These are phyloP conservation scores for Otolemur crassicaudatus DNA, from an alignment of 2,797 vertebrate species.

Conservation along the genomic window DNA sequence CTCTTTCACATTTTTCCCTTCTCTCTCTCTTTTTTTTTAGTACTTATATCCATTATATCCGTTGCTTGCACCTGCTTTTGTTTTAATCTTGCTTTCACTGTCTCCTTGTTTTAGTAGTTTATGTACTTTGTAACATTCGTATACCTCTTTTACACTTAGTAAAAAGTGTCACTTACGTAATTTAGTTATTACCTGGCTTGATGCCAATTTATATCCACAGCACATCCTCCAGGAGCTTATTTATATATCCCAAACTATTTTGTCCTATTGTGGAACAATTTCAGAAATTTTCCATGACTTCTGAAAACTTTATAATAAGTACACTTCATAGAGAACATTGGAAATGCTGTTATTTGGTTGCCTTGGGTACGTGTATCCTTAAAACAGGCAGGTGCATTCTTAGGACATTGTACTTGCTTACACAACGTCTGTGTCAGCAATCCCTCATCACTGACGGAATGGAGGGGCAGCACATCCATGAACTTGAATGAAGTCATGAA, in stretches of 20 bases:
- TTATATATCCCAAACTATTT: not conserved
- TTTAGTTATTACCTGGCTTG: conserved; percentile 2
- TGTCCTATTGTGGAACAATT: not conserved
- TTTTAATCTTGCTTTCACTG: conserved; percentile 34
- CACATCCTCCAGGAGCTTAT: not conserved
- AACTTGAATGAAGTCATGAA: conserved; percentile 11
- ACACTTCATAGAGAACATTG: not conserved
- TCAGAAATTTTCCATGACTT: conserved; percentile 28
- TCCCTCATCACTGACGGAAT: not conserved
- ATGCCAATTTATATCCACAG: not conserved
- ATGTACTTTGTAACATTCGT: not conserved
- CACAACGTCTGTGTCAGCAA: not conserved
- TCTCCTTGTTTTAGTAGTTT: conserved; percentile 3
- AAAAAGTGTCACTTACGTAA: conserved; percentile 29
- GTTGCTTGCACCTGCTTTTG: conserved; percentile 19
- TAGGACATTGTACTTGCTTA: not conserved
- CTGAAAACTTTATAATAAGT: conserved; percentile 11
- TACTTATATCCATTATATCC: not conserved
- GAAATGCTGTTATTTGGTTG: not conserved
- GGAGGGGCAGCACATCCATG: not conserved
- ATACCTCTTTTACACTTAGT: not conserved
- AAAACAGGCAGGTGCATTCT: not conserved
- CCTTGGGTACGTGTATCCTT: not conserved
- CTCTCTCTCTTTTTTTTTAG: conserved; percentile 8
- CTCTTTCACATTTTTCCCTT: not conserved